These are phyloP conservation scores for Rhyacichthys aspro DNA, from an alignment of 2,797 vertebrate species.

Conservation along the genomic window DNA sequence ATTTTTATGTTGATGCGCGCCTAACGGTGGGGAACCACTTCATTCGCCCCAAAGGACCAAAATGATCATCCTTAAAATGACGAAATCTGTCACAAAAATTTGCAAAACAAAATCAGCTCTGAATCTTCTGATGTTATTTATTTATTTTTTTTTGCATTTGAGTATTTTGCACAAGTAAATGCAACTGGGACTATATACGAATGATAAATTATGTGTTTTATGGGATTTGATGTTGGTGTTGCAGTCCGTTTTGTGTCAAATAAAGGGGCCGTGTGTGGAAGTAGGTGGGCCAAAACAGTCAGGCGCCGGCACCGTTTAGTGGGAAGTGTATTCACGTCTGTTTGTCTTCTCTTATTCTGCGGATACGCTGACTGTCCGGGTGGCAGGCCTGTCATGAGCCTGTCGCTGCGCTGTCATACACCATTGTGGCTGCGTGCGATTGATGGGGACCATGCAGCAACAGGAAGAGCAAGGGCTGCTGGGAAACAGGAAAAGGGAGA, in stretches of 20 bases:
- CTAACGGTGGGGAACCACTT: no score
- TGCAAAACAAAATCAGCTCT: no score
- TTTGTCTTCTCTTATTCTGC: conserved; percentile 70
- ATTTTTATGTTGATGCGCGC: no score
- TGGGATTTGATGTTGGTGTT: background rate
- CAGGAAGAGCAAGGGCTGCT: conserved; percentile 60
- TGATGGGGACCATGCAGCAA: conserved; percentile 78
- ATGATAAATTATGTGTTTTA: background rate
- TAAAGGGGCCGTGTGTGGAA: conserved; percentile 27
- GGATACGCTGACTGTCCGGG: conserved; percentile 39
- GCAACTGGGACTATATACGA: background rate
- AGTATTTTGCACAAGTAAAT: background rate
- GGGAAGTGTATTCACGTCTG: conserved; percentile 64
- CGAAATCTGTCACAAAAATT: no score
- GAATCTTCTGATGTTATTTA: no score
- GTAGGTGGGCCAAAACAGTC: conserved; percentile 26
- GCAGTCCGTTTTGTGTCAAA: conserved; percentile 9
- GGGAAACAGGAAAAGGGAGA: conserved; percentile 58
- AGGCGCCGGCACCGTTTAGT: conserved; percentile 34
- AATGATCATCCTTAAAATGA: no score
- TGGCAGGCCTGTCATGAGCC: conserved; percentile 61
- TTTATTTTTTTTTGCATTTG: no score
- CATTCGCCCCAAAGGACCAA: no score
- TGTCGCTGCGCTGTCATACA: conserved; percentile 67
- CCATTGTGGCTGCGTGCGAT: conserved; percentile 75